These are phyloP conservation scores for Lepus timidus DNA, from an alignment of 2,113 vertebrate genomes.

Conservation along the genomic window DNA sequence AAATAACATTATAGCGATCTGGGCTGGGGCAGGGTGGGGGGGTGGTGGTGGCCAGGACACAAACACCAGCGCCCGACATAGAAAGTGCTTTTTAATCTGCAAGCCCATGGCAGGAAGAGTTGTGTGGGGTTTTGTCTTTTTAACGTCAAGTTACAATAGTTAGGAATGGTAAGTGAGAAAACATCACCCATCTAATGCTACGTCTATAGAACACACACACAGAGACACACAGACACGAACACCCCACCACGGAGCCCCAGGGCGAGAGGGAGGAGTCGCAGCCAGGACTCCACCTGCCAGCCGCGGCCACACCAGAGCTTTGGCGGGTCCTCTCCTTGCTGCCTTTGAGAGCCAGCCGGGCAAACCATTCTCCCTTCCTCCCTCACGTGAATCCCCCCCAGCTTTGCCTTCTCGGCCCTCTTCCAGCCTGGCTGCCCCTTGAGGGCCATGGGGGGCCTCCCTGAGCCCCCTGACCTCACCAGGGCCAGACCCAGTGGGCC, in stretches of 20 bases:
- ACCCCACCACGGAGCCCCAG: neutral
- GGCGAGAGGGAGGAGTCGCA: neutral
- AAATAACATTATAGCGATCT: conserved; percentile 88
- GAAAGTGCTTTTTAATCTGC: conserved; percentile 92
- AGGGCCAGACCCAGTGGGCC: neutral
- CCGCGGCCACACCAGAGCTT: conserved; percentile 51
- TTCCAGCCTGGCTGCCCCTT: neutral
- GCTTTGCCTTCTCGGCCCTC: conserved; percentile 29
- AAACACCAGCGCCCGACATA: conserved; percentile 84
- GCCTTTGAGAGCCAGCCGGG: conserved; percentile 56
- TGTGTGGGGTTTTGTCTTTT: conserved; percentile 74
- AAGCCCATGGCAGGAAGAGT: conserved; percentile 87
- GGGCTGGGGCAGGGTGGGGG: conserved; percentile 81
- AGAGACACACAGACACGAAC: conserved; percentile 59
- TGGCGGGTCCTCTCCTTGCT: neutral
- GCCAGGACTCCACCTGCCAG: neutral
- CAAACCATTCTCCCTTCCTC: conserved; percentile 19
- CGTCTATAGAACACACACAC: conserved; percentile 75
- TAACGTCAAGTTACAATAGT: conserved; percentile 88
- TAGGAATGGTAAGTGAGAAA: conserved; percentile 84
- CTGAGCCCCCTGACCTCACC: neutral
- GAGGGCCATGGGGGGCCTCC: neutral
- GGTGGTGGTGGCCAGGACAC: conserved; percentile 69
- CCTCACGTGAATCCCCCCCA: conserved; percentile 24
- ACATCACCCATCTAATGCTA: conserved; percentile 78